These are phyloP conservation scores for Bombus superbus DNA, from an alignment of 1,140 invertebrate genomes.

Conservation along the genomic window DNA sequence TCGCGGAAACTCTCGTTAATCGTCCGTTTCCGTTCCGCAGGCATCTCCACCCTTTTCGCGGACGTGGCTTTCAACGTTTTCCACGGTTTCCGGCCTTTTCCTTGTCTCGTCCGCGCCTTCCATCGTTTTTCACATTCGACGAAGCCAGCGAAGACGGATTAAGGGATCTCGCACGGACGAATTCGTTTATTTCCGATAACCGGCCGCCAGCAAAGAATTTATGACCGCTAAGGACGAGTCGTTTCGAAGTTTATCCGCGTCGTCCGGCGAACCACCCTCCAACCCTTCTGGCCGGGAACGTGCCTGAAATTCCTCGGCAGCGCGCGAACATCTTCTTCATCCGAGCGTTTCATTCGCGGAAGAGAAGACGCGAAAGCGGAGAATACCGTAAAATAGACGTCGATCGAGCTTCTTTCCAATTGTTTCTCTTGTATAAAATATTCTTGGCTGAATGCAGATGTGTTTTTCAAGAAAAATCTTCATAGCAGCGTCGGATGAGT, in stretches of 20 bases:
- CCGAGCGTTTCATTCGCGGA: background rate
- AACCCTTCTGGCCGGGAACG: background rate
- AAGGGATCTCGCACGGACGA: constrained; percentile 51
- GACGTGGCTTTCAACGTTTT: constrained; percentile 41
- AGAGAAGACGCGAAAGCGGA: background rate
- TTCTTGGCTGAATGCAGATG: background rate
- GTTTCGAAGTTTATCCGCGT: constrained; percentile 33
- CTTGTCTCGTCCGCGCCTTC: background rate
- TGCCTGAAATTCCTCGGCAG: constrained; percentile 37
- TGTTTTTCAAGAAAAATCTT: background rate
- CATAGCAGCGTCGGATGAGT: background rate
- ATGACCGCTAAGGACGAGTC: constrained; percentile 31
- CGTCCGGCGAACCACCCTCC: background rate
- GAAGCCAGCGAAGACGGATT: constrained; percentile 49
- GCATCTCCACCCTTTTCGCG: constrained; percentile 11
- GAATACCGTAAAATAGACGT: background rate
- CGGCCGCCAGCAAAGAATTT: constrained; percentile 23
- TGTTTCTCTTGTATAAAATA: background rate
- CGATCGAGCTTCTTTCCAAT: no score
- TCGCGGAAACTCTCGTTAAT: constrained; percentile 71
- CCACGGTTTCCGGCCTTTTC: constrained; percentile 43
- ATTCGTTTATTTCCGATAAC: constrained; percentile 53
- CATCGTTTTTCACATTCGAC: background rate
- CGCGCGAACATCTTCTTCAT: constrained; percentile 20
- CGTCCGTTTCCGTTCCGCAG: constrained; percentile 65